Evolutionary conservation across 2,888 invertebrate species (phyloP).

Genomic region (Pristionchus arcanus): DNA sequence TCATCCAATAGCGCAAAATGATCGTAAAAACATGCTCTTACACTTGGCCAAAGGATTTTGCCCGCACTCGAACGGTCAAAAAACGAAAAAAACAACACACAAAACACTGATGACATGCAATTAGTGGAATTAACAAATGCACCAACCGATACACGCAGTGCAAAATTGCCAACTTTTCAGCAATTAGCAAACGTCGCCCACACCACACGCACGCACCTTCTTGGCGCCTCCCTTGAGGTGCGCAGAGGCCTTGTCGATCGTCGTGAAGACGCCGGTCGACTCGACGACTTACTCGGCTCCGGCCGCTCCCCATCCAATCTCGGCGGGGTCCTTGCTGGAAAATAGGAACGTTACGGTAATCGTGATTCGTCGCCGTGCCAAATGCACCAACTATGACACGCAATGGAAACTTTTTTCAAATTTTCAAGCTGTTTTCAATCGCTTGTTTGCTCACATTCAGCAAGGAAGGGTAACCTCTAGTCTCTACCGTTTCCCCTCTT

Average conservation of each 20-base stretch:
- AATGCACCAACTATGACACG: not conserved
- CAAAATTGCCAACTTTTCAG: not conserved
- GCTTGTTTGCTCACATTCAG: not conserved
- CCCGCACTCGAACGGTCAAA: too few species aligned
- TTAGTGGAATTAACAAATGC: slow-evolving; percentile 77
- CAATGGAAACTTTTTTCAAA: not conserved
- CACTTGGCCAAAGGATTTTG: too few species aligned
- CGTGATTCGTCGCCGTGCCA: not conserved
- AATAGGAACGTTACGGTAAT: not conserved
- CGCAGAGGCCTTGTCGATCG: slow-evolving; percentile 89
- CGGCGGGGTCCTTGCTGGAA: slow-evolving; percentile 81
- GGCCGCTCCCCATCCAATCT: slow-evolving; percentile 91
- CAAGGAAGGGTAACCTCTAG: not conserved
- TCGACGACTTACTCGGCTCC: slow-evolving; percentile 97
- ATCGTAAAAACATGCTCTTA: too few species aligned
- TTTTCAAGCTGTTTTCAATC: too few species aligned
- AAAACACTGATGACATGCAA: slow-evolving; percentile 97
- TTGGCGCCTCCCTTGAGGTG: slow-evolving; percentile 85
- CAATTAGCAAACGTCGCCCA: not conserved
- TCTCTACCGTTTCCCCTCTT: not conserved
- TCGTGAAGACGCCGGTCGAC: slow-evolving; percentile 98
- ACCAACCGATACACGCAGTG: not conserved
- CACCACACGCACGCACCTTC: slow-evolving; percentile 65
- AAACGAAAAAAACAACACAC: too few species aligned
- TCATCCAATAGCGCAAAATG: too few species aligned